Percentiles rank a stretch among this genome's conserved stretches.
Evolutionary conservation across 2,113 vertebrate genomes (phyloP).

Genomic region (Saguinus midas): DNA sequence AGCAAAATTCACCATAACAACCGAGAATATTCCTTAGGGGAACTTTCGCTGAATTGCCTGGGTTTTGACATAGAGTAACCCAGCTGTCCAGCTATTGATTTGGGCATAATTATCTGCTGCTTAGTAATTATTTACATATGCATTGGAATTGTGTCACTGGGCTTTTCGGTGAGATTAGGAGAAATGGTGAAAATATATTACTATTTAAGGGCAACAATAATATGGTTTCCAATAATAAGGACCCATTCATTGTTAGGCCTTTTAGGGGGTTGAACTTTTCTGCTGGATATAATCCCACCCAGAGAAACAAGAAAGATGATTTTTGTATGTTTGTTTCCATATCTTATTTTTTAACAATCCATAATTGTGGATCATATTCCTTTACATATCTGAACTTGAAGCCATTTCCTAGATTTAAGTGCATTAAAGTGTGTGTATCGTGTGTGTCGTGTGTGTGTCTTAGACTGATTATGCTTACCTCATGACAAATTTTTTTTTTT

Average conservation of each 20-base stretch:
- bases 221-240: slow-evolving; percentile 59
- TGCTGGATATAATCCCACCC: neutral
- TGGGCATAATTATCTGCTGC: slow-evolving; percentile 83
- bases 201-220: neutral
- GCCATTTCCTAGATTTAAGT: neutral
- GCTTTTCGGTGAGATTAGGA: slow-evolving; percentile 55
- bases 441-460: neutral
- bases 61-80: slow-evolving; percentile 80
- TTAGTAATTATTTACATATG: slow-evolving; percentile 82
- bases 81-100: slow-evolving; percentile 84
- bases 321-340: neutral
- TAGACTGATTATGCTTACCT: neutral
- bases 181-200: slow-evolving; percentile 53
- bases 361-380: neutral
- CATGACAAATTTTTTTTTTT: neutral
- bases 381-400: neutral
- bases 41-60: slow-evolving; percentile 80
- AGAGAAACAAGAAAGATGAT: neutral
- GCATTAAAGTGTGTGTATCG: neutral
- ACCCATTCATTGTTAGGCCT: neutral
- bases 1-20: slow-evolving; percentile 79
- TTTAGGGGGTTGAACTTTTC: neutral
- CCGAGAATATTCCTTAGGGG: slow-evolving; percentile 80
- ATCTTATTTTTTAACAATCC: neutral
- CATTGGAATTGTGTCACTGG: slow-evolving; percentile 74